These are phyloP conservation scores for Euphydryas editha DNA, from an alignment of 2,888 invertebrate genomes.

Conservation along the genomic window DNA sequence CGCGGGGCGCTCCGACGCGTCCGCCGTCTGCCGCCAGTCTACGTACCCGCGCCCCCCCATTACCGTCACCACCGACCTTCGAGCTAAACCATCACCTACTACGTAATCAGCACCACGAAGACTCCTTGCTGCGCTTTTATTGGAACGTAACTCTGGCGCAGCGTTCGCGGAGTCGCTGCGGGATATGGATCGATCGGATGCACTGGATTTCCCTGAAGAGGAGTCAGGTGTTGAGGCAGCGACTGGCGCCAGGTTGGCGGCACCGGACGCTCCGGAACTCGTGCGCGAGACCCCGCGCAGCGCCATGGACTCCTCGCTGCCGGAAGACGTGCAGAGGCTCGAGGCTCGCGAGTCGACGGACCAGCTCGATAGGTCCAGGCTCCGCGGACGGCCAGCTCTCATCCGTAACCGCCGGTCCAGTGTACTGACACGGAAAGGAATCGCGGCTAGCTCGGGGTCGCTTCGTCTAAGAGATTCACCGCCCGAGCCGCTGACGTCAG, in stretches of 20 bases:
- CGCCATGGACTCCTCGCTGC: constrained; percentile 93
- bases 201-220: constrained; percentile 68
- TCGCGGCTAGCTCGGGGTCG: constrained; percentile 92
- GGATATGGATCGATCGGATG: constrained; percentile 69
- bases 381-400: constrained; percentile 92
- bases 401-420: constrained; percentile 91
- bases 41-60: constrained; percentile 95
- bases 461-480: constrained; percentile 90
- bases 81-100: constrained; percentile 75
- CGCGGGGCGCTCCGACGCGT: constrained; percentile 82
- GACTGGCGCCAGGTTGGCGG: constrained; percentile 81
- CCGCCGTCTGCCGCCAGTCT: constrained; percentile 91
- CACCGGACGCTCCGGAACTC: constrained; percentile 89
- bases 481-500: constrained; percentile 87
- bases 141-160: constrained; percentile 51
- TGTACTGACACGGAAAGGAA: constrained; percentile 92
- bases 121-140: constrained; percentile 67
- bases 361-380: constrained; percentile 93
- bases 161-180: constrained; percentile 62
- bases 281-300: constrained; percentile 89
- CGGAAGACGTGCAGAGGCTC: constrained; percentile 91
- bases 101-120: constrained; percentile 73
- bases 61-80: constrained; percentile 91
- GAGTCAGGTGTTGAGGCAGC: constrained; percentile 77
- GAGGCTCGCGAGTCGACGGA: constrained; percentile 93